Base-by-base conservation (phyloP, 2,797 vertebrate species). In the Paedocypris micromegethes region DNA sequence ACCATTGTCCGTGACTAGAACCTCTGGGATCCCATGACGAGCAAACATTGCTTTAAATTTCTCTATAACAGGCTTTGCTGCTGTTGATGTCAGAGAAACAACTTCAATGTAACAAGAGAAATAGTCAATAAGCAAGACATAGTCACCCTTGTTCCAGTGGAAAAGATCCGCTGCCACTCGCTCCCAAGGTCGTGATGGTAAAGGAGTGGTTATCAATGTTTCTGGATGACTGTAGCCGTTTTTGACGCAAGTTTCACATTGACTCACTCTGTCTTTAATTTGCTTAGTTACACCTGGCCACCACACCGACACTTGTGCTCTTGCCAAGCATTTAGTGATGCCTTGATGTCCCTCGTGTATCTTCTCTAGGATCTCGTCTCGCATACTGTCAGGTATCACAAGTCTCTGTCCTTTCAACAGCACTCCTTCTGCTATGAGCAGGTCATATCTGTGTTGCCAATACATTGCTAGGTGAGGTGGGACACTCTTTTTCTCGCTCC, bases 191-290 rank as follows among this genome's bases (percentile, higher is more conserved):
- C 8, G 0, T 55, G 39, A 9, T 5, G 54, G 54, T 56, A 56
- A 42, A 3, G 9, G 41, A 57, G n/a, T 7, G 3, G 56, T 23
- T 9, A 58, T 3, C 5, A 23, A n/a, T n/a, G n/a, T n/a, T 9
- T 54, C 45, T 57, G 53, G 45, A 5, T 9, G 5, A 41, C 46
- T 55, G 52, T 40, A 48, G 43, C 64, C 57, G 41, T 65, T 61
- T 50, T 61, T 61, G 38, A 60, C 7, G 48, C 37, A 48, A 2
- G 38, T 61, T 61, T 49, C 39, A 3, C 38, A 50, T 9, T 49
- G 46, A 49, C 47, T 61, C 37, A 65, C 64, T 66, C 47, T 66
- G 42, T 56, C 53, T 56, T 54, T 55, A 7, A 66, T 66, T 39
- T 66, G 64, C 5, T 41, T 56, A 4, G 44, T 56, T 39, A 48